Conservation (phyloP, 2,113 vertebrate genomes). For the Bagarius yarrelli region DNA sequence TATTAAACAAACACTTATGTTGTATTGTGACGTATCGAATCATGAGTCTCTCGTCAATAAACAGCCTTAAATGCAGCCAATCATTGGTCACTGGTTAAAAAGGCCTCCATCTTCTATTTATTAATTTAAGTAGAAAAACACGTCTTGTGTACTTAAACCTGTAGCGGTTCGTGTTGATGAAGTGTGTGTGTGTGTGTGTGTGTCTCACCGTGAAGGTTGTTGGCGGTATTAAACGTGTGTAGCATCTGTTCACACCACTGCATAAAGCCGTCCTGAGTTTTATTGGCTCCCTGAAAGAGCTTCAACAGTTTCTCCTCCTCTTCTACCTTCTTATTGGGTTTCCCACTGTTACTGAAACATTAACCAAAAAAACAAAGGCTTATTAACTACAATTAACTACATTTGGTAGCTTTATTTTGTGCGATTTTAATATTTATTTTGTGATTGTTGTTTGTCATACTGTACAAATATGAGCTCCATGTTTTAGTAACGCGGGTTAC, state of each 20-base stretch:
- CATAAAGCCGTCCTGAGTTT: conserved; percentile 95
- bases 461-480: too few species aligned
- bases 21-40: too few species aligned
- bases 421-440: too few species aligned
- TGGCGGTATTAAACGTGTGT: conserved; percentile 96
- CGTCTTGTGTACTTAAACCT: background rate
- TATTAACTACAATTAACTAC: background rate
- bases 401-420: background rate
- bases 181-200: background rate
- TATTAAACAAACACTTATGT: too few species aligned
- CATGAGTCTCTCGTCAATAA: too few species aligned
- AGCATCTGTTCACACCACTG: conserved; percentile 99
- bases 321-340: conserved; percentile 92
- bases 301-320: conserved; percentile 97
- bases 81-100: too few species aligned
- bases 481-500: too few species aligned
- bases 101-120: too few species aligned
- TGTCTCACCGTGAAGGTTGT: conserved; percentile 95
- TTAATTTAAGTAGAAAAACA: too few species aligned
- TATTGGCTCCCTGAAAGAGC: conserved; percentile 94
- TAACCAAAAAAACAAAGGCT: conserved; percentile 47
- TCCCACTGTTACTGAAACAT: conserved; percentile 78
- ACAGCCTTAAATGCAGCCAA: too few species aligned
- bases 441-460: too few species aligned
- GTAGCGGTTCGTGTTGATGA: background rate